Base-by-base conservation (phyloP, 2,113 vertebrate species). In the Datnioides undecimradiatus region DNA sequence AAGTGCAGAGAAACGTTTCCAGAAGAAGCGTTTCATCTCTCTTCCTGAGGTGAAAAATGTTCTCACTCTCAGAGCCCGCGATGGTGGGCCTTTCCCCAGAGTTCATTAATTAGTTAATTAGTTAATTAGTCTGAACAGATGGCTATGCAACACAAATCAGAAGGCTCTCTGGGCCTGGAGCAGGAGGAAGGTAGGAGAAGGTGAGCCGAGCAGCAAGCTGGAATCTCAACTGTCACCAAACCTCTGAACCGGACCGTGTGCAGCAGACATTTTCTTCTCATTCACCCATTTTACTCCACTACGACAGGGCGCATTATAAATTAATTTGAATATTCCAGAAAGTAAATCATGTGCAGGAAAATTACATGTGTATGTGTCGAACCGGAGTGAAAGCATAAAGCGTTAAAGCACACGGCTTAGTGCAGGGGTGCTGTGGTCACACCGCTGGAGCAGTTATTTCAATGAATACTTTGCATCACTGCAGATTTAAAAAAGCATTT, bases 101-200 rank as follows among this genome's bases (percentile, higher is more conserved):
- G 92, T 93, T 94, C 92, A 94, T 95, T 95, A 93, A 95, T 95
- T 93, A 93, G 93, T 93, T 94, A 93, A 95, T 94, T 93, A 94
- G 93, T 94, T 93, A 93, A 95, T 95, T 94, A 95, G 93, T 92
- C 88, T 74, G 87, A 95, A 88, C 94, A 95, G 94, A 95, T 95
- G 94, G 94, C 90, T 88, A 41, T 87, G 89, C 91, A 90, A 88
- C 91, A 93, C 91, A 92, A 91, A 93, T 94, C 92, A 94, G 92
- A 88, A 88, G 85, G 90, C 91, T 93, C 58, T 73, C 29, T 79
- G 51, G 87, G 89, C 91, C 83, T 10, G 88, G 85, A 89, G 92
- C 88, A 89, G 70, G 78, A 90, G 81, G 80, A 88, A 90, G 87
- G 90, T 84, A 79, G 87, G 73, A 82, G 84, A 87, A 92, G 91